Base-by-base conservation (phyloP, 2,113 vertebrate species). In the Cyphomyrus plagiostoma region DNA sequence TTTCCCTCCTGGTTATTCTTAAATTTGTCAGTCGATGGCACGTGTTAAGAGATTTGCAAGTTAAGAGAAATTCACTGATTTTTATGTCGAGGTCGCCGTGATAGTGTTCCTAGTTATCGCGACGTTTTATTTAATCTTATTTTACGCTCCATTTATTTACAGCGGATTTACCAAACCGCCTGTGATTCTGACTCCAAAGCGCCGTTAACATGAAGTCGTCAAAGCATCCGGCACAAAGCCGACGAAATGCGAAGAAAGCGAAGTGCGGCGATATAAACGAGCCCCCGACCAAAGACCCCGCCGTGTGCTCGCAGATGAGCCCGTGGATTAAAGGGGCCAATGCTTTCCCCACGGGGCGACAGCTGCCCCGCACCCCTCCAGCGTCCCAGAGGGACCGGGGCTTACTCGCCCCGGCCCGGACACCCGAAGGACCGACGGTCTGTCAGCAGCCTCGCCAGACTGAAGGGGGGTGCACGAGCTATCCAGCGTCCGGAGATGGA, bases 291-390 rank as follows among this genome's bases (percentile, higher is more conserved):
- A 85, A 42, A 26, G 80, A 23, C 23, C 26, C 3, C 21, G 9
- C 30, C 23, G 56, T 19, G 58, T 7, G 23, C n/a, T 42, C 26
- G 39, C 13, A 8, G 21, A 7, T 7, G 0, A 39, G 26, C 48
- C 83, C 53, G 1, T 10, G n/a, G 83, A 39, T 46, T 11, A 86
- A 42, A 26, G 9, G 23, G 2, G 3, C 21, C 7, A 74, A 74
- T 46, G n/a, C 30, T 3, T 86, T 77, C 30, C 85, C 84, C 2
- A 87, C 83, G 4, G 89, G 89, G 39, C 80, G 23, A 23, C 84
- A 90, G 85, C 21, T 90, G 52, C 56, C 89, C 85, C 53, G 89
- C 15, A 90, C 89, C 30, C 89, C 89, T 8, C 53, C 77, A 26
- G 46, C 46, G 10, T 19, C 88, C 17, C 42, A 45, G 62, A n/a